Evolutionary conservation across 1,140 invertebrate species (phyloP).

Genomic region (Luehdorfia chinensis): DNA sequence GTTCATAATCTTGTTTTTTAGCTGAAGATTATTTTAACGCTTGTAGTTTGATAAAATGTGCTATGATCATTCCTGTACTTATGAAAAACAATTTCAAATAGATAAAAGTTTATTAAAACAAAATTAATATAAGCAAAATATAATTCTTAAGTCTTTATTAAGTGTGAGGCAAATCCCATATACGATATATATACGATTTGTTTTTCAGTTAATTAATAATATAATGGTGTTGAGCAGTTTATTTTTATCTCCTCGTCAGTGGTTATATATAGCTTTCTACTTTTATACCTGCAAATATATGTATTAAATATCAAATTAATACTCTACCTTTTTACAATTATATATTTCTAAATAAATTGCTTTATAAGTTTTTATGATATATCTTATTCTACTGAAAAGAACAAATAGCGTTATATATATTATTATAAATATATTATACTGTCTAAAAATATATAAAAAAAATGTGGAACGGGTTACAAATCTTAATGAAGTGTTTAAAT

Average conservation of each 20-base stretch:
- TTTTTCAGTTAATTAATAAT: neutral
- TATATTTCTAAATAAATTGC: no score
- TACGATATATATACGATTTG: neutral
- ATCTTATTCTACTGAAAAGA: neutral
- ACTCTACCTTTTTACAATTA: no score
- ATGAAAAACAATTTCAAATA: neutral
- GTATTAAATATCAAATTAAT: no score
- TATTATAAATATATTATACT: constrained; percentile 20
- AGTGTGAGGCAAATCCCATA: neutral
- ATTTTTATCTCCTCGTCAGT: neutral
- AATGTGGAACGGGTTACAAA: constrained; percentile 35
- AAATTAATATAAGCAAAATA: neutral
- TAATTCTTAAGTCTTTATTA: neutral
- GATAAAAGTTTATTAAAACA: neutral
- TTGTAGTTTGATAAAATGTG: neutral
- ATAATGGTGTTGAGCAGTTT: no score
- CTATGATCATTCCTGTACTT: neutral
- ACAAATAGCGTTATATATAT: neutral
- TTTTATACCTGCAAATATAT: constrained; percentile 10
- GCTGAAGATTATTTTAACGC: neutral
- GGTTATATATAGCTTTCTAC: constrained; percentile 12
- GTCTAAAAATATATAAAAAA: constrained; percentile 19
- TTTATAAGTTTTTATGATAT: no score
- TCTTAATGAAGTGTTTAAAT: constrained; percentile 42
- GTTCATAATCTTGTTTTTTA: no score